A percentile compares a stretch with the other conserved stretches of the same genome.
Evolutionary conservation across 2,888 invertebrate genomes (phyloP).

Genomic region (Calephelis perditalis): DNA sequence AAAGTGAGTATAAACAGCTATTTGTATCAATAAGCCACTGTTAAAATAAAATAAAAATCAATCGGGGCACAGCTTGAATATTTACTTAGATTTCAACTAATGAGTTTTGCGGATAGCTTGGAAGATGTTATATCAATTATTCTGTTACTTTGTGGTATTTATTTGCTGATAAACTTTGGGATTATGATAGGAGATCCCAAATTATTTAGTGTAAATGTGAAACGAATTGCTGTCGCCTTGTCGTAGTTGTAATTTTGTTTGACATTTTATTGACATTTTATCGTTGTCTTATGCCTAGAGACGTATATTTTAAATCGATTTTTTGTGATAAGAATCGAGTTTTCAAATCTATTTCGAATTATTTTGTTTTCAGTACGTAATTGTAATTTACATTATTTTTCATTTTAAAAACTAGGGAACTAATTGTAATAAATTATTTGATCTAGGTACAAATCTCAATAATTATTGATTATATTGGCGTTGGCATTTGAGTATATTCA

Average conservation of each 20-base stretch:
- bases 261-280: conserved; percentile 8
- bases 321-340: too few species aligned
- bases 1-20: conserved; percentile 64
- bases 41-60: conserved; percentile 71
- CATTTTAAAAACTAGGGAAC: too few species aligned
- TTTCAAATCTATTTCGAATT: too few species aligned
- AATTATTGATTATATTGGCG: too few species aligned
- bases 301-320: too few species aligned
- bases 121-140: conserved; percentile 3
- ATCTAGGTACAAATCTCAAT: too few species aligned
- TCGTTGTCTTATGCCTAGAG: conserved; percentile 4
- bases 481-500: too few species aligned
- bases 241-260: conserved; percentile 14
- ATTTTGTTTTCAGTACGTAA: too few species aligned
- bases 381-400: too few species aligned
- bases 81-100: conserved; percentile 49
- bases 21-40: conserved; percentile 71
- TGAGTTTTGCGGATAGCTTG: conserved; percentile 20
- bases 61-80: conserved; percentile 63
- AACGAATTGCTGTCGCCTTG: conserved; percentile 11
- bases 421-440: too few species aligned
- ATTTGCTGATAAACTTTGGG: neutral
- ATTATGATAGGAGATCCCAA: conserved; percentile 1
- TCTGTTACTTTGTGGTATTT: conserved; percentile 10
- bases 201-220: conserved; percentile 13